Evolutionary conservation across 2,888 invertebrate genomes (phyloP).

Genomic region (Sepiola atlantica): DNA sequence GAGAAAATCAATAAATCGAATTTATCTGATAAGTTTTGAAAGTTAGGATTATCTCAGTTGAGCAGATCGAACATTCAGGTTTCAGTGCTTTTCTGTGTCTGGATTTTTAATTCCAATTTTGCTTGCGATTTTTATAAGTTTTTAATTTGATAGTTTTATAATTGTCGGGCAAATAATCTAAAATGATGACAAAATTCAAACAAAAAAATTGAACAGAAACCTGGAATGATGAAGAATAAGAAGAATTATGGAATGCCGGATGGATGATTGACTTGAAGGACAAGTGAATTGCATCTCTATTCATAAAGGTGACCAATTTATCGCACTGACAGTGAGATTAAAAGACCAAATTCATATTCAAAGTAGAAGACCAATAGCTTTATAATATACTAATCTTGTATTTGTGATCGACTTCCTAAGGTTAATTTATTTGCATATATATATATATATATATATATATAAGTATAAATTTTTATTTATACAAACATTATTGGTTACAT

Average conservation of each 20-base stretch:
- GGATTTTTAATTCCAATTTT: not conserved
- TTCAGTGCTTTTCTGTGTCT: not conserved
- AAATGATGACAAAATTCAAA: not conserved
- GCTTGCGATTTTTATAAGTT: not conserved
- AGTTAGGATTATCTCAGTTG: not conserved
- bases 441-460: no score
- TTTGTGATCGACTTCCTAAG: no score
- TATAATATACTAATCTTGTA: no score
- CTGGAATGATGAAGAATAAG: not conserved
- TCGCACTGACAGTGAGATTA: no score
- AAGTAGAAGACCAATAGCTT: no score
- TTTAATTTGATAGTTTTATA: not conserved
- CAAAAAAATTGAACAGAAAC: not conserved
- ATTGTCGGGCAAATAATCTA: not conserved
- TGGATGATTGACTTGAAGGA: not conserved
- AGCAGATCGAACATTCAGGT: not conserved
- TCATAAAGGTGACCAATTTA: no score
- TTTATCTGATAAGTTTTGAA: not conserved
- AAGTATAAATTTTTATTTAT: no score
- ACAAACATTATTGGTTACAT: no score
- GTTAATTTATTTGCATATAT: no score
- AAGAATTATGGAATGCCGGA: not conserved
- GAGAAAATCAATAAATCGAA: conserved; percentile 10
- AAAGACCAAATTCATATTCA: no score
- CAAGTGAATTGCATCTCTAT: not conserved